Conservation (phyloP, 2,113 vertebrate species). For the Rissa tridactyla region DNA sequence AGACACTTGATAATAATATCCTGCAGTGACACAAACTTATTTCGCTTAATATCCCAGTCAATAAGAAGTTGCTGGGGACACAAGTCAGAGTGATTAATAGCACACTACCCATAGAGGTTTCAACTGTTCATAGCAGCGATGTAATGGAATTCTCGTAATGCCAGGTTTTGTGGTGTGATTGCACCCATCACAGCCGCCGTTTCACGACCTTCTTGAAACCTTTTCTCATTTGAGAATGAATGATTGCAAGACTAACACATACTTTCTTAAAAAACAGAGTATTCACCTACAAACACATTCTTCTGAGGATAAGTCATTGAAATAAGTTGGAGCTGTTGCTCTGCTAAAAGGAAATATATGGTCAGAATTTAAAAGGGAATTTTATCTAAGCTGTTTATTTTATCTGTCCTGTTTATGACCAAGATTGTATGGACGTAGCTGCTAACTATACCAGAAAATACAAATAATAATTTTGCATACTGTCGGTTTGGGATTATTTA, state of each 20-base stretch:
- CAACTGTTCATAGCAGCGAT: neutral
- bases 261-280: neutral
- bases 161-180: neutral
- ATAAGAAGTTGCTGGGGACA: neutral
- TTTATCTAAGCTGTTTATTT: neutral
- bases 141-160: neutral
- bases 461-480: neutral
- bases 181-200: neutral
- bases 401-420: neutral
- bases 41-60: neutral
- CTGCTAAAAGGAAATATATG: neutral
- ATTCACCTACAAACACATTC: neutral
- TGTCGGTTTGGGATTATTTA: neutral
- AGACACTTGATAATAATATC: neutral
- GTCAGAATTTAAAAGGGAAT: neutral
- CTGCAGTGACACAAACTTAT: neutral
- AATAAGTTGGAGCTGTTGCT: neutral
- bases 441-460: neutral
- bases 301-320: neutral
- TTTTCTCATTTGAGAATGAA: neutral
- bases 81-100: slow-evolving; percentile 10
- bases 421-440: neutral
- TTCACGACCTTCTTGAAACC: neutral
- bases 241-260: neutral
- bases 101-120: neutral